Evolutionary conservation across 1,140 invertebrate species (phyloP).

Genomic region (Sycophaga agraensis): DNA sequence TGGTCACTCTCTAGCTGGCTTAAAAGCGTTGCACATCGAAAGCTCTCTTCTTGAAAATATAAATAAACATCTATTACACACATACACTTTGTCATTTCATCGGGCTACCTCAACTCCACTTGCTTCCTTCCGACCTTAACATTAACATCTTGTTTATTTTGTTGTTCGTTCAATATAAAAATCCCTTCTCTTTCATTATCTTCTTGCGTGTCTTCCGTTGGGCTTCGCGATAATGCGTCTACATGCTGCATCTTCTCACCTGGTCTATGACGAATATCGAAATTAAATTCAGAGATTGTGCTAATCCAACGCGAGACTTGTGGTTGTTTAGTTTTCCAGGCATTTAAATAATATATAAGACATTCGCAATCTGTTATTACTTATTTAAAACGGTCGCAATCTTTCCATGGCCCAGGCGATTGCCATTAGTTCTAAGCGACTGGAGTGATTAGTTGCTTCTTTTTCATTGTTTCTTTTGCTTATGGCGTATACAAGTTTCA

Average conservation of each 20-base stretch:
- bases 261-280: slow-evolving; percentile 11
- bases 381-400: slow-evolving; percentile 26
- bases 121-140: no score
- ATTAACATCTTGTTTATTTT: no score
- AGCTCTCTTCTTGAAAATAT: no score
- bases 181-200: neutral
- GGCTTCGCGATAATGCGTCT: slow-evolving; percentile 45
- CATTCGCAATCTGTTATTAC: slow-evolving; percentile 30
- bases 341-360: slow-evolving; percentile 22
- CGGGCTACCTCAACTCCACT: no score
- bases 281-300: slow-evolving; percentile 14
- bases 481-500: slow-evolving; percentile 27
- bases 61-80: no score
- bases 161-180: no score
- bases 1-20: no score
- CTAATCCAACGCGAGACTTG: slow-evolving; percentile 18
- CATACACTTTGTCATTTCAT: no score
- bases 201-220: neutral
- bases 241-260: slow-evolving; percentile 40
- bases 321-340: slow-evolving; percentile 22
- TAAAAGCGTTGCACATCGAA: no score
- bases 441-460: slow-evolving; percentile 36
- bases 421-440: slow-evolving; percentile 34
- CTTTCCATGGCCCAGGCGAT: slow-evolving; percentile 30
- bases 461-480: slow-evolving; percentile 29